phyloP scores from a whole-genome alignment of 2,113 vertebrate species.

The Dromaius novaehollandiae region DNA sequence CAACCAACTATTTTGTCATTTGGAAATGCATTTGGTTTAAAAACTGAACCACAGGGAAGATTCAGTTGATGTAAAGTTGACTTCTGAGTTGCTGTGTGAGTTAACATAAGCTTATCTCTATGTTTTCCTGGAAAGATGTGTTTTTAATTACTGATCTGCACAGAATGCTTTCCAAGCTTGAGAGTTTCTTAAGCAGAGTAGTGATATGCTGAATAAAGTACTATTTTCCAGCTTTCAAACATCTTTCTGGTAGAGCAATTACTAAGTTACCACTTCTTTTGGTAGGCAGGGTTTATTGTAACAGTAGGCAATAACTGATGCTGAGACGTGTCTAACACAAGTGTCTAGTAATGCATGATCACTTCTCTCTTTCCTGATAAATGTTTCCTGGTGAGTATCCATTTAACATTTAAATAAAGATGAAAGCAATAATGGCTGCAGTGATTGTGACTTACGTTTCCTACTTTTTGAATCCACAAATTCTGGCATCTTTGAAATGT shows the following conservation, averaged over 20 bases:
- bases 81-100: background rate
- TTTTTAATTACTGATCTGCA: background rate
- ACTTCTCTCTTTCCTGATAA: background rate
- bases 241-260: background rate
- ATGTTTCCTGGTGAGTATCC: background rate
- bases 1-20: background rate
- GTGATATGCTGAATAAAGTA: background rate
- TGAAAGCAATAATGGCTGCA: background rate
- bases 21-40: background rate
- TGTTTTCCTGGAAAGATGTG: background rate
- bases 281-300: background rate
- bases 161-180: background rate
- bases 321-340: background rate
- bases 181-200: background rate
- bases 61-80: background rate
- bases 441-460: background rate
- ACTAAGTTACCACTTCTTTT: background rate
- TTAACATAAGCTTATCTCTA: background rate
- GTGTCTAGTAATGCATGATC: background rate
- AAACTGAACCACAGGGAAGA: background rate
- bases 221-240: background rate
- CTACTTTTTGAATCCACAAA: background rate
- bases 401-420: background rate
- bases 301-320: background rate
- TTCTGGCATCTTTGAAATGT: background rate